These are phyloP conservation scores for Agrochola litura DNA, from an alignment of 2,888 invertebrate genomes.

Conservation along the genomic window DNA sequence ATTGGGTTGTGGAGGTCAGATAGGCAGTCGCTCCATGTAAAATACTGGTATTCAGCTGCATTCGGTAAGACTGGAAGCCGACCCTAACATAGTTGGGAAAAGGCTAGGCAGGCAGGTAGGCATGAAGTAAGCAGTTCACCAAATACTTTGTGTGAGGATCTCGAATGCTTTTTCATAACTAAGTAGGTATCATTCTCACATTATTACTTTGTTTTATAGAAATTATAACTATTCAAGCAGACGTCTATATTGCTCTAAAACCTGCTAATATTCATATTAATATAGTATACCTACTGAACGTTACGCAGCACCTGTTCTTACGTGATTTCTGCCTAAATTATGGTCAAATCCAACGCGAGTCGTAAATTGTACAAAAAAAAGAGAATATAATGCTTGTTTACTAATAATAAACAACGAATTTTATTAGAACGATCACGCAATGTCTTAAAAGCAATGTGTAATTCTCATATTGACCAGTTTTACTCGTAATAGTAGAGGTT, in stretches of 20 bases:
- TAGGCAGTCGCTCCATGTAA: too few species aligned
- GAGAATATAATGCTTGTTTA: slow-evolving; percentile 18
- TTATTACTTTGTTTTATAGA: neutral
- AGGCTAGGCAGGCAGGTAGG: too few species aligned
- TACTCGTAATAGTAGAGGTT: slow-evolving; percentile 25
- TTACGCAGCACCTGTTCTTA: slow-evolving; percentile 9
- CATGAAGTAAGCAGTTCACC: neutral
- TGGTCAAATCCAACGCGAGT: neutral
- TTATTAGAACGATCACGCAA: slow-evolving; percentile 17
- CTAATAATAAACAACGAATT: slow-evolving; percentile 9
- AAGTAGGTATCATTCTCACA: neutral
- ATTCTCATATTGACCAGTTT: slow-evolving; percentile 40
- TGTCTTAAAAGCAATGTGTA: slow-evolving; percentile 11
- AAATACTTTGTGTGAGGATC: neutral
- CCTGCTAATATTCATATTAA: neutral
- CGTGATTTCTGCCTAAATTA: neutral
- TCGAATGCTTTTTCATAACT: neutral
- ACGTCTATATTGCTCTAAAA: slow-evolving; percentile 3
- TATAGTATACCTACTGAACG: neutral
- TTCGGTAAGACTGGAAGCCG: too few species aligned
- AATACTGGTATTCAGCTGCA: too few species aligned
- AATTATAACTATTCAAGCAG: neutral
- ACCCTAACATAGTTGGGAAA: too few species aligned
- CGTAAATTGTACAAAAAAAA: neutral
- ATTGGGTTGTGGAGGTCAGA: too few species aligned